Evolutionary conservation across 2,888 invertebrate genomes (phyloP).

Genomic region (Noctua pronuba): DNA sequence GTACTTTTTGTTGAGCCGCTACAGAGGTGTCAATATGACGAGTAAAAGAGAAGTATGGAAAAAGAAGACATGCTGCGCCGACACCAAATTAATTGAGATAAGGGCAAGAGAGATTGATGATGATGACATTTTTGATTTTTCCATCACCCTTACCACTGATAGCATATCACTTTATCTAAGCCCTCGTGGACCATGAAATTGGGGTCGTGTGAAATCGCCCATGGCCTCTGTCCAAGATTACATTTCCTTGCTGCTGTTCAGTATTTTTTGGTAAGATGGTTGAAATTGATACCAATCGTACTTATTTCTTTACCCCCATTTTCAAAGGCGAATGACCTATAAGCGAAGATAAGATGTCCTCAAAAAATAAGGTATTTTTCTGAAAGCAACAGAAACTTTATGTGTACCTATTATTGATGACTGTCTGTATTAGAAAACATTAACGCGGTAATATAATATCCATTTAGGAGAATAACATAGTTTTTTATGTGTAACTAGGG

Average conservation of each 20-base stretch:
- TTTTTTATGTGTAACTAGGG: conserved; percentile 2
- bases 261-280: conserved; percentile 22
- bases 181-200: background rate
- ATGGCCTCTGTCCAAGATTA: background rate
- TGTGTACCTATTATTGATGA: conserved; percentile 1
- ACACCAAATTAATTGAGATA: background rate
- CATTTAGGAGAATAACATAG: background rate
- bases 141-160: background rate
- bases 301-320: conserved; percentile 6
- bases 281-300: conserved; percentile 23
- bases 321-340: conserved; percentile 3
- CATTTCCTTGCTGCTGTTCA: background rate
- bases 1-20: too few relatives aligned
- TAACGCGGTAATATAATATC: background rate
- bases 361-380: conserved; percentile 5
- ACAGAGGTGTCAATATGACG: background rate
- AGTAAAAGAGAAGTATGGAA: background rate
- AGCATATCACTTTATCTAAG: background rate
- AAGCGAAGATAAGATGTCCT: background rate
- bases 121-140: background rate
- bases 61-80: background rate
- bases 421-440: conserved; percentile 1
- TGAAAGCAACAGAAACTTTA: background rate
- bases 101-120: background rate
- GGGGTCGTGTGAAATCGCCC: conserved; percentile 13